Conservation (phyloP, 2,113 vertebrate species). For the Cacatua alba region DNA sequence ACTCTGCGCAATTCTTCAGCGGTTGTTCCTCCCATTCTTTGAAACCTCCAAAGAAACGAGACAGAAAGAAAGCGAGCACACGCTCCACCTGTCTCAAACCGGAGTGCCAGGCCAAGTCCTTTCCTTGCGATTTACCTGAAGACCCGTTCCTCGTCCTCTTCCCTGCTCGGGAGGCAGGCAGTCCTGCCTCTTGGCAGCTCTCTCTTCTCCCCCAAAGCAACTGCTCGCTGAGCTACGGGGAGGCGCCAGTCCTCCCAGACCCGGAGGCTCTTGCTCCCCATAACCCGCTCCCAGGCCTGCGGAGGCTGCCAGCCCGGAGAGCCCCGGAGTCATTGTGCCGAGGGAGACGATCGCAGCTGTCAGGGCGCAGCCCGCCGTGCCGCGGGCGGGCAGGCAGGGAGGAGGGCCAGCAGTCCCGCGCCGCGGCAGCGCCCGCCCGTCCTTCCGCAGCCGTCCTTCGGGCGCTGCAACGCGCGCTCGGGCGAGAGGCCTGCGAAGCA, state of each 20-base stretch:
- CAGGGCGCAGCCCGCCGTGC: not conserved
- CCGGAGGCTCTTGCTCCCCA: not conserved
- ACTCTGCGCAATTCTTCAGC: not conserved
- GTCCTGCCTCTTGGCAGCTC: not conserved
- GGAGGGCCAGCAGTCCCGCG: not conserved
- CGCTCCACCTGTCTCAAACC: not conserved
- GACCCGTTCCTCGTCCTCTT: not conserved
- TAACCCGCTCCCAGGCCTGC: not conserved
- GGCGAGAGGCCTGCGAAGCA: not conserved
- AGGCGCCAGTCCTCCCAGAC: not conserved
- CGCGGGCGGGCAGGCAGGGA: not conserved
- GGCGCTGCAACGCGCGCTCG: not conserved
- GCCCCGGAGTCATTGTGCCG: not conserved
- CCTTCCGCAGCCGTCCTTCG: not conserved
- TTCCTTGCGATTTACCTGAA: not conserved
- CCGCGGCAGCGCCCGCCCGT: not conserved
- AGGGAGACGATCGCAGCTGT: not conserved
- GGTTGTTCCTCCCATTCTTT: accelerated
- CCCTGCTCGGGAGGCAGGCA: not conserved
- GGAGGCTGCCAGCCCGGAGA: not conserved
- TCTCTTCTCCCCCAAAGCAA: not conserved
- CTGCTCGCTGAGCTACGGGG: not conserved
- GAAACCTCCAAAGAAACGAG: not conserved
- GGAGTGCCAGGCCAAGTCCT: not conserved
- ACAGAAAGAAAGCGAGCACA: not conserved